Conservation (phyloP, 2,113 vertebrate species). For the Lanius ludovicianus region DNA sequence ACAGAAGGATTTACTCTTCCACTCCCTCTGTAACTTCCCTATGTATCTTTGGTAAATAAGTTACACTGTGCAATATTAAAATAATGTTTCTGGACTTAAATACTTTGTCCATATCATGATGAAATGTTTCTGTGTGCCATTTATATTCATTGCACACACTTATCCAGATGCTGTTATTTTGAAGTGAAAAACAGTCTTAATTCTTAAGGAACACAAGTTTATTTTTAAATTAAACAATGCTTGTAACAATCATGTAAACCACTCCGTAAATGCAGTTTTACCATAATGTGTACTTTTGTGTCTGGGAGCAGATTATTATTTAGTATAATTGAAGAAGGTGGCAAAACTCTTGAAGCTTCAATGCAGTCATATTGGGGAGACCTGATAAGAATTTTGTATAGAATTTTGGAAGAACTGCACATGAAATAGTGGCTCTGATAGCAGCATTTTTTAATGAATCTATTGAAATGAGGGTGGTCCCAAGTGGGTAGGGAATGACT, state of each 20-base stretch:
- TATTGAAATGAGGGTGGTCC: constrained; percentile 6
- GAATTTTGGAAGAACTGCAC: background rate
- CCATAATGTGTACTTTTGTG: background rate
- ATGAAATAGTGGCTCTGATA: background rate
- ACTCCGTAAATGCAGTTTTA: background rate
- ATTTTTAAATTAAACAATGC: background rate
- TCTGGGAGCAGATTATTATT: background rate
- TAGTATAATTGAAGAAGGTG: background rate
- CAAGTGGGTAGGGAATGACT: background rate
- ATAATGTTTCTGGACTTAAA: background rate
- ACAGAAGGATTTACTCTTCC: background rate
- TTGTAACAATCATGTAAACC: background rate
- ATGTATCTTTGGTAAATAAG: background rate
- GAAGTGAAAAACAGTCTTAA: background rate
- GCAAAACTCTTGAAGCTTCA: background rate
- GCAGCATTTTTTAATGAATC: background rate
- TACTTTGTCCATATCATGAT: background rate
- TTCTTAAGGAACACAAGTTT: background rate
- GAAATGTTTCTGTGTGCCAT: background rate
- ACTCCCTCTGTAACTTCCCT: background rate
- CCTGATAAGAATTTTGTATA: background rate
- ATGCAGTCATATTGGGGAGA: background rate
- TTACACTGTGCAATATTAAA: background rate
- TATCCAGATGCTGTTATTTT: background rate
- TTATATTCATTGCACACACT: background rate